A percentile compares a stretch with the other conserved stretches of the same genome.
These are phyloP conservation scores for Morelia viridis DNA, from an alignment of 2,797 vertebrate genomes.

Conservation along the genomic window DNA sequence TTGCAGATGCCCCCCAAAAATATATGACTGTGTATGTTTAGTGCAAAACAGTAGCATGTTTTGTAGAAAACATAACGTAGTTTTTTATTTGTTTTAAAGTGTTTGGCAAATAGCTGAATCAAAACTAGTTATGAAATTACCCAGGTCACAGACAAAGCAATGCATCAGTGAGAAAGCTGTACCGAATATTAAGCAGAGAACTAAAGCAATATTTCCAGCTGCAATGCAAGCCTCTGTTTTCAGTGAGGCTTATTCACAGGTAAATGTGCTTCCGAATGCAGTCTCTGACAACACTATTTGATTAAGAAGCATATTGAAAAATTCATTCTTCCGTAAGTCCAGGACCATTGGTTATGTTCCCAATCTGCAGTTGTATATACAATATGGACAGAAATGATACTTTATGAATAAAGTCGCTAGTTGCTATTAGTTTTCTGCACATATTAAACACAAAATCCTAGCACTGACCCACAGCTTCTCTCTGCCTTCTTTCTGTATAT, in stretches of 20 bases:
- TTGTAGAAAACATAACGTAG: background rate
- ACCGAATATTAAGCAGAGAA: background rate
- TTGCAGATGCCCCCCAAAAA: background rate
- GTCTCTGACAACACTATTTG: background rate
- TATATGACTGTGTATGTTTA: background rate
- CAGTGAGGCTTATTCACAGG: background rate
- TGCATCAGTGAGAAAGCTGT: background rate
- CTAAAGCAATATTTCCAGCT: background rate
- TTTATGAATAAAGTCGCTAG: background rate
- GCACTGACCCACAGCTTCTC: background rate
- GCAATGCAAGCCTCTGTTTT: background rate
- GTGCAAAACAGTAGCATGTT: background rate
- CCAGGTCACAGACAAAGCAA: background rate
- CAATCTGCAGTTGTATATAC: background rate
- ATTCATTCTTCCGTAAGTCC: background rate
- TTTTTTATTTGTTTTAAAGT: background rate
- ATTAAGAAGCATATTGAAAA: conserved; percentile 1
- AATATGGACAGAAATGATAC: background rate
- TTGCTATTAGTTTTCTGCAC: background rate
- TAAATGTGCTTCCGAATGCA: background rate
- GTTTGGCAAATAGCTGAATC: background rate
- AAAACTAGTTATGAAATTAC: background rate
- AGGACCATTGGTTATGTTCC: background rate
- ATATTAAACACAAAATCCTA: background rate
- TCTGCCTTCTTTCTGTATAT: background rate